Conservation (phyloP, 2,888 invertebrate species). For the Eupithecia centaureata region DNA sequence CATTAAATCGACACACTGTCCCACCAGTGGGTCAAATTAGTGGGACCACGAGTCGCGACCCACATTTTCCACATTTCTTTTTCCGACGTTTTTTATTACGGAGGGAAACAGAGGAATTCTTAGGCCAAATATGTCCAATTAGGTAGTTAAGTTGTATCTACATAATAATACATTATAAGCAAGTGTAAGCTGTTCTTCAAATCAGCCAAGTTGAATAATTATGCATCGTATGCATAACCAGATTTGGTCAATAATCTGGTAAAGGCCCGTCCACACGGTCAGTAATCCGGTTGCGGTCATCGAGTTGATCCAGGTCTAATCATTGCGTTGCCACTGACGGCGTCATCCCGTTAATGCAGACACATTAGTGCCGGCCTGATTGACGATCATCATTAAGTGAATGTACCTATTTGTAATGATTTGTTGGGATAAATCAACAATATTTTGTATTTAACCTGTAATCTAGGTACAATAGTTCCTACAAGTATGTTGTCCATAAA, state of each 20-base stretch:
- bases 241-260: background rate
- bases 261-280: background rate
- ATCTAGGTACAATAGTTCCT: background rate
- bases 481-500: background rate
- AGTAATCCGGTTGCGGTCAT: background rate
- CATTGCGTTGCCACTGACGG: background rate
- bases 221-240: background rate
- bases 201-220: background rate
- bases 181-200: background rate
- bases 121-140: too few relatives aligned
- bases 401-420: background rate
- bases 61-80: too few relatives aligned
- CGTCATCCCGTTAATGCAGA: constrained; percentile 1
- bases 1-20: too few relatives aligned
- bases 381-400: background rate
- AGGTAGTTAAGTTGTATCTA: too few relatives aligned
- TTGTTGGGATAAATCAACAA: background rate
- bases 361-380: background rate
- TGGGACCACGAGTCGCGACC: too few relatives aligned
- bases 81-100: too few relatives aligned
- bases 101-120: too few relatives aligned
- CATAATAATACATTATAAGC: too few relatives aligned
- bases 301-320: constrained; percentile 1
- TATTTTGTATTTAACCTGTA: background rate
- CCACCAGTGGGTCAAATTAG: too few relatives aligned